Evolutionary conservation across 1,140 invertebrate genomes (phyloP), one percentile per base, ranked within the genome.

Genomic region (Pogonognathellus flavescens): DNA sequence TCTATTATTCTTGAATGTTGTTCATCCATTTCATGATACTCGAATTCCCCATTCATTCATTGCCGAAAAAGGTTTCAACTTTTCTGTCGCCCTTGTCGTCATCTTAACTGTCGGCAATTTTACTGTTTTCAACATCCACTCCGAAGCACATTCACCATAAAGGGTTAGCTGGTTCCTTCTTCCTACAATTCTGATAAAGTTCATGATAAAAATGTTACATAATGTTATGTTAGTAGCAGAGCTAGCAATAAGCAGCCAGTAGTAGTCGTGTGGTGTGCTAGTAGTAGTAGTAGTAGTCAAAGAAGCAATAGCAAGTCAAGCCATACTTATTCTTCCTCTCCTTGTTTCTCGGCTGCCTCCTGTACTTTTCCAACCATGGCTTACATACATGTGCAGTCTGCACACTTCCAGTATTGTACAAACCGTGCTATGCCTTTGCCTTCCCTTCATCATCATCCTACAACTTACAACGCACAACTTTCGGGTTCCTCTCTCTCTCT

Each of bases 1-100:
- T 76, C 70, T 31, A 76, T 76, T 76, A 76, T 76, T 76, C 70
- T 76, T 76, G 70, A 76, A 76, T 76, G 70, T 76, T 76, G 70
- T 76, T 76, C 70, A 76, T 76, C 70, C 70, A 76, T 76, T 76
- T 76, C 70, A 76, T 76, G 70, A 76, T 76, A 76, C 70, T 76
- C 70, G 31, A 76, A 76, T 66, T 76, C 70, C 70, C 70, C 31
- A 76, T 76, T 76, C 70, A 76, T 76, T 49, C 70, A 76, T 66
- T 25, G 70, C 70, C 70, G 70, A 76, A 76, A 76, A 76, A 76
- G 70, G 25, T 76, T 76, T 76, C 70, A 76, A 76, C 70, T 76
- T 76, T 76, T 76, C 25, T 50, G 70, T 76, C 70, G 14, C 31
- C 31, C 31, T 41, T 41, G 31, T 76, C n/a, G 31, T 76, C 70